These are phyloP conservation scores for Hirudinaria manillensis DNA, from an alignment of 2,888 invertebrate species.

Conservation along the genomic window DNA sequence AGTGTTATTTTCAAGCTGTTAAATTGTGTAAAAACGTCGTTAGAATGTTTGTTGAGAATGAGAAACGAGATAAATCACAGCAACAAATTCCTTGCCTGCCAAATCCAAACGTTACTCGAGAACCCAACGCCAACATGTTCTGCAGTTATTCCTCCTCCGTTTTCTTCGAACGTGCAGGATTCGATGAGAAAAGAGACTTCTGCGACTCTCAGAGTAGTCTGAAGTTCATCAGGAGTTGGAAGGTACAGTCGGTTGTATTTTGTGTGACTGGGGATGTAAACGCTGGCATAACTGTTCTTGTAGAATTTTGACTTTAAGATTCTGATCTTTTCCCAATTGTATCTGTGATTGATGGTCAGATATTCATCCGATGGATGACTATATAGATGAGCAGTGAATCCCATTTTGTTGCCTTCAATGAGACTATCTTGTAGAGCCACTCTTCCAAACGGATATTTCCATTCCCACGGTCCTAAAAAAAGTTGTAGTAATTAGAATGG, in stretches of 20 bases:
- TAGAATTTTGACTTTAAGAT: background rate
- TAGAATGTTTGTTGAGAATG: too few relatives aligned
- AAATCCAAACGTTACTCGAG: constrained; percentile 94
- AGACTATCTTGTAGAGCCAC: constrained; percentile 37
- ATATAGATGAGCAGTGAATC: constrained; percentile 51
- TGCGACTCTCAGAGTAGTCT: constrained; percentile 64
- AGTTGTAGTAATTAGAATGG: background rate
- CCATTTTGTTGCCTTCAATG: constrained; percentile 43
- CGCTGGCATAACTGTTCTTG: background rate
- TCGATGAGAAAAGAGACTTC: constrained; percentile 86
- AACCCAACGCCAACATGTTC: constrained; percentile 85
- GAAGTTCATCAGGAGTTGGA: constrained; percentile 50
- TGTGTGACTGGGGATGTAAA: constrained; percentile 49
- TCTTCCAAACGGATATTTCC: constrained; percentile 38
- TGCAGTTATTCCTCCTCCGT: constrained; percentile 73
- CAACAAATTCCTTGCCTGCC: constrained; percentile 63
- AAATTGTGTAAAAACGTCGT: background rate
- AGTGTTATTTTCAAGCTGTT: constrained; percentile 64
- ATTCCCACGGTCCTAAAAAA: constrained; percentile 30
- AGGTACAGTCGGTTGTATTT: constrained; percentile 52
- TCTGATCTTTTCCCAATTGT: constrained; percentile 26
- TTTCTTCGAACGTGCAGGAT: constrained; percentile 64
- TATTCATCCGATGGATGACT: constrained; percentile 52
- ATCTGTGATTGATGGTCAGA: constrained; percentile 48
- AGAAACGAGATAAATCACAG: background rate